Percentiles rank a stretch among this genome's conserved stretches.
Conservation (phyloP, 2,888 invertebrate genomes). For the Drosophila dives region DNA sequence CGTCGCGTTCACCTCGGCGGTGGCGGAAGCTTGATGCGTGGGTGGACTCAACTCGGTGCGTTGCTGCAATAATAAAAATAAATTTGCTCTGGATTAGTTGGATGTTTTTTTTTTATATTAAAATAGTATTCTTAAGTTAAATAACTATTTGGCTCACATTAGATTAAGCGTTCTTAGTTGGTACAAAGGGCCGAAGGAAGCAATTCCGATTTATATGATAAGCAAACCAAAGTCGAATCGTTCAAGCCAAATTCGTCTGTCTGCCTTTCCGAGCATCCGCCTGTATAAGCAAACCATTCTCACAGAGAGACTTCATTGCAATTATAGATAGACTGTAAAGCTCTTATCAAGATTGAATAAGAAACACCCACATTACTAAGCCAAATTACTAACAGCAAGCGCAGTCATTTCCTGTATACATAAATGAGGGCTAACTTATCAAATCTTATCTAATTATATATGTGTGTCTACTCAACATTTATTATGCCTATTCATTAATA, state of each 20-base stretch:
- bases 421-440: neutral
- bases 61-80: constrained; percentile 75
- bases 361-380: neutral
- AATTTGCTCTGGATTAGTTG: neutral
- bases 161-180: neutral
- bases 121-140: neutral
- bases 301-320: neutral
- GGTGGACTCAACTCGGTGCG: constrained; percentile 84
- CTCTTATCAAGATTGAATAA: neutral
- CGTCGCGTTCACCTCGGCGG: constrained; percentile 74
- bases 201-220: neutral
- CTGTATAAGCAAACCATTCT: neutral
- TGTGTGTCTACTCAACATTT: neutral
- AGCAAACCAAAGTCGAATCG: neutral
- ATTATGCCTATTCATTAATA: neutral
- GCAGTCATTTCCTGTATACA: neutral
- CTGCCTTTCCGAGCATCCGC: neutral
- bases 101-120: neutral
- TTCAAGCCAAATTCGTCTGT: neutral
- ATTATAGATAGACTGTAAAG: neutral
- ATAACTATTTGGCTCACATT: neutral
- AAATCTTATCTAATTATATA: neutral
- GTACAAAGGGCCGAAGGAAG: neutral
- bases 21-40: constrained; percentile 80
- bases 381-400: neutral